Percentiles rank a stretch among this genome's conserved stretches.
These are phyloP conservation scores for Micoletzkya japonica DNA, from an alignment of 2,888 invertebrate genomes.

Conservation along the genomic window DNA sequence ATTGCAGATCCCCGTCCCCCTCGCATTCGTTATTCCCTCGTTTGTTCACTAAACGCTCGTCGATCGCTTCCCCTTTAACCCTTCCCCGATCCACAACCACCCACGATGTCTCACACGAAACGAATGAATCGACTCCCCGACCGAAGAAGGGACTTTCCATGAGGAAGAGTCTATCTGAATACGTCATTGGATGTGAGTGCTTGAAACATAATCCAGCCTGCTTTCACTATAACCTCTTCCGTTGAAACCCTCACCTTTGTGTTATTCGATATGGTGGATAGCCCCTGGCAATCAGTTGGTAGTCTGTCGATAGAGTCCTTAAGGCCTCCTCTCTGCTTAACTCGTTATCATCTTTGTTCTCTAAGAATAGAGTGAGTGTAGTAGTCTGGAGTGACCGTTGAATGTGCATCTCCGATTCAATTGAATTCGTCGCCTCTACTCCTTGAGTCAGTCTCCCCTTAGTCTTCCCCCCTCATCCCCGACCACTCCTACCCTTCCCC, in stretches of 20 bases:
- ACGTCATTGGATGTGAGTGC: constrained; percentile 29
- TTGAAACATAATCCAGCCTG: too few species aligned
- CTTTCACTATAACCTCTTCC: too few species aligned
- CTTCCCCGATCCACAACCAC: constrained; percentile 11
- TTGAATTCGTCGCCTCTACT: not conserved
- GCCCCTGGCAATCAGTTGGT: too few species aligned
- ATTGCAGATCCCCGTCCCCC: constrained; percentile 3
- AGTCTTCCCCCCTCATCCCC: not conserved
- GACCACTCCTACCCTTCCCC: not conserved
- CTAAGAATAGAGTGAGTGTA: too few species aligned
- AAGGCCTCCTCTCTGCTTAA: too few species aligned
- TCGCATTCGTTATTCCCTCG: constrained; percentile 21
- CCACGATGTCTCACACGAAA: too few species aligned
- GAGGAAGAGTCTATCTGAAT: constrained; percentile 26
- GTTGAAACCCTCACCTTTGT: too few species aligned
- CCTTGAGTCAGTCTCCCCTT: not conserved
- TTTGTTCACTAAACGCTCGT: constrained; percentile 3
- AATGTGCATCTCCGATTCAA: too few species aligned
- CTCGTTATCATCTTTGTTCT: too few species aligned
- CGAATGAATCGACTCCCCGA: not conserved
- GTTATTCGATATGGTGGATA: too few species aligned
- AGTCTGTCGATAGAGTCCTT: too few species aligned
- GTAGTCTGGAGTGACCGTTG: too few species aligned
- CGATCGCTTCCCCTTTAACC: constrained; percentile 4
- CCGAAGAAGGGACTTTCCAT: constrained; percentile 13